Base-by-base conservation (phyloP, 2,113 vertebrate genomes). In the Urocitellus parryii region DNA sequence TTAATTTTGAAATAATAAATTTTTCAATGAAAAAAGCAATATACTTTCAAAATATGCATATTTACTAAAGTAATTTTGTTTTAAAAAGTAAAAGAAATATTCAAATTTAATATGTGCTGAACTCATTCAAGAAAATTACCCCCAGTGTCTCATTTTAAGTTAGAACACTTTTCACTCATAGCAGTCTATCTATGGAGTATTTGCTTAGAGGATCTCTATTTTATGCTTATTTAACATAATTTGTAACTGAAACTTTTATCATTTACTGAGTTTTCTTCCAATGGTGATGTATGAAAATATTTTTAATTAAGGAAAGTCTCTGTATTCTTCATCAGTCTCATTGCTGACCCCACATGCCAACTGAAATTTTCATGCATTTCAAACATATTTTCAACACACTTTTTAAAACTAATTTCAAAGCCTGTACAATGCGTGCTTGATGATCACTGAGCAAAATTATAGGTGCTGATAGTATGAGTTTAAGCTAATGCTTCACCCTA, bases 371-470 rank as follows among this genome's bases (percentile, higher is more conserved):
- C 95, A 85, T 11, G 1, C 34, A 92, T 63, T 96, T 97, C 73
- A 96, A 76, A 97, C 16, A 6, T 5, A 89, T 80, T 94, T 89
- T 74, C 45, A 97, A 76, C 95, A 88, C 20, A 88, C 1, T 95
- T 97, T 96, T 97, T 88, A 97, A 97, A 51, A 11, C 10, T 95
- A 95, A 83, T 95, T 96, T 96, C 98, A 79, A 98, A 98, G 88
- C 51, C 14, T 51, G 42, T 78, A 25, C 34, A 95, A 80, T 86
- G 92, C 53, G 96, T 96, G 92, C 95, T 88, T 96, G 96, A 97
- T 97, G 97, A 87, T 92, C 96, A 86, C 91, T 98, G 97, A 98
- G 82, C 76, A 96, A 97, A 98, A 97, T 97, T 96, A 97, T 92
- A 95, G 94, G 81, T 97, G 42, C 72, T 96, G 42, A 14, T 94